A percentile compares a stretch with the other conserved stretches of the same genome.
These are phyloP conservation scores for Erythrolamprus reginae DNA, from an alignment of 2,113 vertebrate genomes.

Conservation along the genomic window DNA sequence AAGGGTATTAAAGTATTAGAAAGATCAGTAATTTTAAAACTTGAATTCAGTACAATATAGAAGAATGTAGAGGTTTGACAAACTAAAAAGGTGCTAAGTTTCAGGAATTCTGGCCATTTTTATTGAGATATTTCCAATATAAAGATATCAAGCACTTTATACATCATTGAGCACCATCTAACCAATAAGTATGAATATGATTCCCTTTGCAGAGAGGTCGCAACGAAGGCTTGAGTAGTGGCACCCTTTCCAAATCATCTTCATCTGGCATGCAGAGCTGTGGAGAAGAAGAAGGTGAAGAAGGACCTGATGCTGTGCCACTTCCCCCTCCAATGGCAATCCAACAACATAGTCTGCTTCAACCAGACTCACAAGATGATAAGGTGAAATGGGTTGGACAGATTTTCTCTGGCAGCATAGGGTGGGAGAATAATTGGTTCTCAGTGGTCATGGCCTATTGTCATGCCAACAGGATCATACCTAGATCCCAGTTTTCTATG, in stretches of 20 bases:
- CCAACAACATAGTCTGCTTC: slow-evolving; percentile 96
- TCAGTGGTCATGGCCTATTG: neutral
- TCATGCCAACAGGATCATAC: neutral
- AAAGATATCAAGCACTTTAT: neutral
- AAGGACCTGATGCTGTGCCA: slow-evolving; percentile 87
- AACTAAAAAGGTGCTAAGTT: neutral
- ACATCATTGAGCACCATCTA: neutral
- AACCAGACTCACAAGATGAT: slow-evolving; percentile 94
- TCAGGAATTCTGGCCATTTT: neutral
- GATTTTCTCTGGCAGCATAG: neutral
- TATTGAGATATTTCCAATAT: neutral
- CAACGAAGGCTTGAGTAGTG: slow-evolving; percentile 94
- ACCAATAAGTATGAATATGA: neutral
- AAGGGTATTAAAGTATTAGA: neutral
- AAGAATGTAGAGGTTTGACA: neutral
- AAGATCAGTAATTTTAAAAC: neutral
- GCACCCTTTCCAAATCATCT: slow-evolving; percentile 94
- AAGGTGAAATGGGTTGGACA: slow-evolving; percentile 76
- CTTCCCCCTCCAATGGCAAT: slow-evolving; percentile 98
- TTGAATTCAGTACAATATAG: neutral
- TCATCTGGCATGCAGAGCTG: slow-evolving; percentile 99
- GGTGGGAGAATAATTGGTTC: neutral
- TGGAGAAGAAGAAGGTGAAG: slow-evolving; percentile 96
- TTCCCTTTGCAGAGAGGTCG: slow-evolving; percentile 82
- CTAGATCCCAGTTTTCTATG: too few species aligned